phyloP scores from a whole-genome alignment of 2,113 vertebrate species.

The Heliornis fulica region DNA sequence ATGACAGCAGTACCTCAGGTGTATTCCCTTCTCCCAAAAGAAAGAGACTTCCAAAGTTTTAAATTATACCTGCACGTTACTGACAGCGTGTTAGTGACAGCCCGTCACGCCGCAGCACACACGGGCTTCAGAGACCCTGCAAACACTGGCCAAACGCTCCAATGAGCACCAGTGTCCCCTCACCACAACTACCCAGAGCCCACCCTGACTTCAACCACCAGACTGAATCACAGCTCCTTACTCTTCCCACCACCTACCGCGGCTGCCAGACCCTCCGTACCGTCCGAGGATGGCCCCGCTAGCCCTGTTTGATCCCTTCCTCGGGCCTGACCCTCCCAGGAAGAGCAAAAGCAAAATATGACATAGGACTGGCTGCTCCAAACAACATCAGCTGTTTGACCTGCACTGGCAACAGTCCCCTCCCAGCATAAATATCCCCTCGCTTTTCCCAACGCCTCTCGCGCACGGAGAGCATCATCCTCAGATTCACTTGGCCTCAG shows the following conservation, averaged over 20 bases:
- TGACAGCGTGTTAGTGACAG: neutral
- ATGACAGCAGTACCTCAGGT: neutral
- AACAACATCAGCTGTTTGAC: neutral
- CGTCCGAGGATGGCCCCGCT: neutral
- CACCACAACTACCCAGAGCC: neutral
- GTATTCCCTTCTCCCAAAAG: neutral
- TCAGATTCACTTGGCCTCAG: neutral
- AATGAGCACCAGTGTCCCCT: neutral
- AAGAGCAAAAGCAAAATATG: neutral
- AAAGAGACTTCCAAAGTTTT: neutral
- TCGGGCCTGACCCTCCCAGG: neutral
- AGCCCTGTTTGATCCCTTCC: neutral
- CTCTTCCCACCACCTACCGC: neutral
- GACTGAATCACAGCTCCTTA: neutral
- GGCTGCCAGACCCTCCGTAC: neutral
- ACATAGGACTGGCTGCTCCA: neutral
- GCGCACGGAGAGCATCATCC: neutral
- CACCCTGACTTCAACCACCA: neutral
- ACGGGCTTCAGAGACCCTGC: neutral
- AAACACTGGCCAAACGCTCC: neutral
- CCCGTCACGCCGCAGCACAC: neutral
- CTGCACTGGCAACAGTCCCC: slow-evolving; percentile 22
- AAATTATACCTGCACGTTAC: neutral
- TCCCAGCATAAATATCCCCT: slow-evolving; percentile 27
- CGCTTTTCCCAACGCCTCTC: neutral